Evolutionary conservation across 1,140 invertebrate species (phyloP).

Genomic region (Platorchestia sp.): DNA sequence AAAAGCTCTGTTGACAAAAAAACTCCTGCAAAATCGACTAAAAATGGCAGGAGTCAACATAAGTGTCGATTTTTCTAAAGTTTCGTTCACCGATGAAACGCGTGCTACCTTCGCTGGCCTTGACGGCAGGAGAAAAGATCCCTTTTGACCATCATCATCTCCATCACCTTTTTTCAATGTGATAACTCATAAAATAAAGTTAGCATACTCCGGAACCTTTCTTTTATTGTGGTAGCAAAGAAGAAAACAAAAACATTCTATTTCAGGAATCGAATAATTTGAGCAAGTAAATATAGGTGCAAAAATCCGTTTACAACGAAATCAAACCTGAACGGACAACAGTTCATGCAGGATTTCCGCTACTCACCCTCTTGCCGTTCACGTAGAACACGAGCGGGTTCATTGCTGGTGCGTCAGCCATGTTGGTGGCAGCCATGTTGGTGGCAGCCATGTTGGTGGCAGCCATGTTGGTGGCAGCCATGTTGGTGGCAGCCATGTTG

Average conservation of each 20-base stretch:
- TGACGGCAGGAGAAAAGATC: background rate
- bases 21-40: no score
- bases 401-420: background rate
- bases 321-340: background rate
- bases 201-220: background rate
- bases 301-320: background rate
- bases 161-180: background rate
- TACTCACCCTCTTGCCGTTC: constrained; percentile 38
- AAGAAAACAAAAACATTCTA: background rate
- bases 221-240: background rate
- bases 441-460: no score
- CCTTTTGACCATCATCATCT: no score
- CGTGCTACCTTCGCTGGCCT: no score
- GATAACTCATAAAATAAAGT: background rate
- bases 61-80: no score
- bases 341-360: background rate
- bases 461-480: no score
- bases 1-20: no score
- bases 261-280: background rate
- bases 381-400: constrained; percentile 27
- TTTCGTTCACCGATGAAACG: background rate
- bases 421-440: no score
- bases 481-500: no score
- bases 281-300: background rate
- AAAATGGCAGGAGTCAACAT: no score